phyloP scores from a whole-genome alignment of 1,140 invertebrate species.

The Asobara japonica region DNA sequence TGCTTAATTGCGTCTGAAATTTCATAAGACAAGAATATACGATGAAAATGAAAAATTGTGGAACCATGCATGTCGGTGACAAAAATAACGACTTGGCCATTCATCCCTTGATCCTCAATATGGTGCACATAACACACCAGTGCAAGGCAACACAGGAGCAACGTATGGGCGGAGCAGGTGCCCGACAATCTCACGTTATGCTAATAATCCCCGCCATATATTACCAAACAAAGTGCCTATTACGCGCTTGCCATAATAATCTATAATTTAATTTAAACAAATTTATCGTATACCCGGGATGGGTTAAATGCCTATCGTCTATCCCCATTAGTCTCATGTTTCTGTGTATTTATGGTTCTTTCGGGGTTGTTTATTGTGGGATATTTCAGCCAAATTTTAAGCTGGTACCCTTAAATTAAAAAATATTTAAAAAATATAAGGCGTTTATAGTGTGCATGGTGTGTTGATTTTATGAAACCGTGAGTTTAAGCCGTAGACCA shows the following conservation, averaged over 20 bases:
- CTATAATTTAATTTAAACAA: slow-evolving; percentile 54
- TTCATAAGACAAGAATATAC: no score
- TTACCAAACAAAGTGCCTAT: slow-evolving; percentile 50
- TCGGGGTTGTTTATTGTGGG: background rate
- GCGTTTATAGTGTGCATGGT: no score
- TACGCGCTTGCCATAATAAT: slow-evolving; percentile 51
- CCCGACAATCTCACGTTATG: slow-evolving; percentile 48
- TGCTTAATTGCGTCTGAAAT: no score
- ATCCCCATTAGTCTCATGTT: background rate
- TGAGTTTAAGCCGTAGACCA: no score
- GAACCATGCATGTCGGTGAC: background rate
- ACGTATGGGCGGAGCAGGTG: slow-evolving; percentile 36
- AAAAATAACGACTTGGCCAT: slow-evolving; percentile 18
- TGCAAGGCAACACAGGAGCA: background rate
- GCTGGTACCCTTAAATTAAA: no score
- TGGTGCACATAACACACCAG: background rate
- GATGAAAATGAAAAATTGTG: background rate
- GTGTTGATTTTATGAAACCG: no score
- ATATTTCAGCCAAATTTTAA: background rate
- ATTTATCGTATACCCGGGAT: slow-evolving; percentile 46
- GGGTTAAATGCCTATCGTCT: slow-evolving; percentile 44
- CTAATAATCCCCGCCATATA: slow-evolving; percentile 51
- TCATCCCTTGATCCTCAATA: slow-evolving; percentile 17
- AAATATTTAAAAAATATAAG: no score
- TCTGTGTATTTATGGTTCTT: background rate